Evolutionary conservation across 2,888 invertebrate genomes (phyloP).

Genomic region (Temnothorax unifasciatus): DNA sequence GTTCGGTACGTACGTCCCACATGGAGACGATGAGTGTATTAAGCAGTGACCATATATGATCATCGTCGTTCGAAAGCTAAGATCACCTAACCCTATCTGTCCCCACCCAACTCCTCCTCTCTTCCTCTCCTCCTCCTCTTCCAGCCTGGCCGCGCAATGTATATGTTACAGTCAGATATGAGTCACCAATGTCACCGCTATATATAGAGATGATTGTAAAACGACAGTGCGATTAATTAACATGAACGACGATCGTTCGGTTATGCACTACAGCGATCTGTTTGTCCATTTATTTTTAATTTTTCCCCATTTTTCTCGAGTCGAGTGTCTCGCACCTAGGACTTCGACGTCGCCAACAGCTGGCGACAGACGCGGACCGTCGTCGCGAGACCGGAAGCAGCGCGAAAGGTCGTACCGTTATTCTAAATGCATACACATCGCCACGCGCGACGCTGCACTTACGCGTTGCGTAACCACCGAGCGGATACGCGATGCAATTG

Average conservation of each 20-base stretch:
- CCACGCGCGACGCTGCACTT: constrained; percentile 1
- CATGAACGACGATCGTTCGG: constrained; percentile 68
- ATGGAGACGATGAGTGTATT: constrained; percentile 77
- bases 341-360: neutral
- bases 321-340: neutral
- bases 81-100: constrained; percentile 77
- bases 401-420: constrained; percentile 49
- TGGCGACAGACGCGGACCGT: neutral
- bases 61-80: constrained; percentile 80
- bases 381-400: constrained; percentile 28
- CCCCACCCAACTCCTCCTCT: constrained; percentile 19
- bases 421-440: constrained; percentile 42
- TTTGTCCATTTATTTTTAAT: constrained; percentile 10
- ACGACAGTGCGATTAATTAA: constrained; percentile 79
- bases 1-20: constrained; percentile 68
- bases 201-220: constrained; percentile 83
- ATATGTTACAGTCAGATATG: constrained; percentile 76
- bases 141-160: constrained; percentile 66
- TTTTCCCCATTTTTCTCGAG: constrained; percentile 3
- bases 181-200: constrained; percentile 85
- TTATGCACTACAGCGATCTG: constrained; percentile 44
- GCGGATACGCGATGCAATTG: constrained; percentile 40
- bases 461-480: constrained; percentile 31
- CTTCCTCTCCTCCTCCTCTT: constrained; percentile 68
- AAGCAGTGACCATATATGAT: constrained; percentile 84